phyloP scores from a whole-genome alignment of 2,797 vertebrate species.

The Epinephelus coioides region DNA sequence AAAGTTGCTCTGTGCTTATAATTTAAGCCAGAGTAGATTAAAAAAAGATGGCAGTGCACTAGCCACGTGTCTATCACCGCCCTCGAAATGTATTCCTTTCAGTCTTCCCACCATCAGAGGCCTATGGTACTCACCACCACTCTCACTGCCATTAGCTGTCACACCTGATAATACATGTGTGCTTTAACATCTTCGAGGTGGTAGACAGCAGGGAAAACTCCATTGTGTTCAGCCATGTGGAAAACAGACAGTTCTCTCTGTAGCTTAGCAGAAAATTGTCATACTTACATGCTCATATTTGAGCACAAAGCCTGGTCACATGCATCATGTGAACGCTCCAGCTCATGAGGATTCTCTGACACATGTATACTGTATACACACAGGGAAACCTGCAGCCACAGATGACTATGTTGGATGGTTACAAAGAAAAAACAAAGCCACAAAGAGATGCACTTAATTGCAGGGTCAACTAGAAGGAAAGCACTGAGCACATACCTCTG shows the following conservation, averaged over 20 bases:
- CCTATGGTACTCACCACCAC: neutral
- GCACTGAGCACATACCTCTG: constrained; percentile 71
- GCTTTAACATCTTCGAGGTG: constrained; percentile 20
- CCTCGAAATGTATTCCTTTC: constrained; percentile 5
- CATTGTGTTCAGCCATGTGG: neutral
- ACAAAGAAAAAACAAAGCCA: constrained; percentile 22
- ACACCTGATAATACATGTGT: constrained; percentile 50
- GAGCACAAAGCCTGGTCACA: constrained; percentile 41
- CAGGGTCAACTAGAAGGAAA: constrained; percentile 38
- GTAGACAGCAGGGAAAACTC: constrained; percentile 1
- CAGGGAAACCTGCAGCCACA: constrained; percentile 28
- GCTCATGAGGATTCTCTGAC: neutral
- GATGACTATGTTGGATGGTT: constrained; percentile 10
- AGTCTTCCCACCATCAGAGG: constrained; percentile 22
- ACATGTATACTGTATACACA: constrained; percentile 11
- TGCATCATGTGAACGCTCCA: constrained; percentile 28
- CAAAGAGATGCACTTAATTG: constrained; percentile 22
- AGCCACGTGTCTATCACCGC: neutral
- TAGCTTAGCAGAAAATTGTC: constrained; percentile 30
- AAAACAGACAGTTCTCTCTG: constrained; percentile 15
- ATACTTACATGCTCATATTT: constrained; percentile 4
- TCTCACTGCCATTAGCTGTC: constrained; percentile 45
- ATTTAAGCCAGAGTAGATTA: neutral
- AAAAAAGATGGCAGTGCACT: neutral
- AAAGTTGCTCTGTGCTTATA: neutral